Conservation (phyloP, 2,113 vertebrate species). For the Eptesicus fuscus region DNA sequence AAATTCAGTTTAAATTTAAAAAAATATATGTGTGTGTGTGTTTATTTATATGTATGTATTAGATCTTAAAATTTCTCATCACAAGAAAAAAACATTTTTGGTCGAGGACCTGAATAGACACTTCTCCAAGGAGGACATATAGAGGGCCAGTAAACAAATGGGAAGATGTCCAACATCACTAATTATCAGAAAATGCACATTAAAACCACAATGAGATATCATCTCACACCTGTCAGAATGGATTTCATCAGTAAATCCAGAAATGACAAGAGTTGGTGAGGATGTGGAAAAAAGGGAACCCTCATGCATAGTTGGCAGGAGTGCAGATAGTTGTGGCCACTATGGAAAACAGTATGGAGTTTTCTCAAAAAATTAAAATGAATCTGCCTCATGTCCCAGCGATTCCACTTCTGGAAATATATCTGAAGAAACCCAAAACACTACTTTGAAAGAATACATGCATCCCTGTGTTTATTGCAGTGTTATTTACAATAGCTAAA, state of each 20-base stretch:
- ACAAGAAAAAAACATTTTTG: background rate
- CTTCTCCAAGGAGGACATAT: background rate
- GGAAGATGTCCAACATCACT: background rate
- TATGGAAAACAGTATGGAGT: background rate
- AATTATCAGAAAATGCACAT: background rate
- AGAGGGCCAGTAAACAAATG: background rate
- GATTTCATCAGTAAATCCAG: background rate
- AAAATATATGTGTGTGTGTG: background rate
- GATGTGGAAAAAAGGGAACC: background rate
- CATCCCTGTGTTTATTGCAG: background rate
- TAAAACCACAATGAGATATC: background rate
- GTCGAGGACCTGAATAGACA: background rate
- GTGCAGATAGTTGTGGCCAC: background rate
- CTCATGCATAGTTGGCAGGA: background rate
- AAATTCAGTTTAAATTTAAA: background rate
- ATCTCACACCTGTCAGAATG: background rate
- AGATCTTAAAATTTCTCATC: background rate
- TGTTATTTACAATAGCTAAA: background rate
- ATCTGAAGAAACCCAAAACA: background rate
- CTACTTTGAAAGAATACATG: background rate
- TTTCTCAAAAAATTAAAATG: background rate
- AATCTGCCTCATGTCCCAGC: background rate
- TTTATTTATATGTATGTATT: background rate
- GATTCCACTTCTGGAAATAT: background rate
- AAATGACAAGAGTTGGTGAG: background rate